These are phyloP conservation scores for Steinernema feltiae DNA, from an alignment of 1,140 invertebrate species.

Conservation along the genomic window DNA sequence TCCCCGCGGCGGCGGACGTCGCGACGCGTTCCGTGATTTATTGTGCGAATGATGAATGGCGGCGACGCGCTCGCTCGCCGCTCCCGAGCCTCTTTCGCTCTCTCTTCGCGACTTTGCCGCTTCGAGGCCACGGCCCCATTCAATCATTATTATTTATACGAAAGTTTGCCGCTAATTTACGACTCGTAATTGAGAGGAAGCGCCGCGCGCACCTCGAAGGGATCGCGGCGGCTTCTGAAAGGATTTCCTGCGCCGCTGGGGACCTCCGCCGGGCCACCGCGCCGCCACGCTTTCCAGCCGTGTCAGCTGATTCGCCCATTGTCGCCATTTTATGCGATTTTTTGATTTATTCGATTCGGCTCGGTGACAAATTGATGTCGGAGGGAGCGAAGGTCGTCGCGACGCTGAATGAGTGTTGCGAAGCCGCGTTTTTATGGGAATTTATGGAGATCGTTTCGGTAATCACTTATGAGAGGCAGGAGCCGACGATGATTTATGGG, in stretches of 20 bases:
- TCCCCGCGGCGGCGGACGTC: background rate
- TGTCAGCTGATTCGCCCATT: background rate
- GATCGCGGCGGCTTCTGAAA: too few species aligned
- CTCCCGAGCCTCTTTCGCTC: slow-evolving; percentile 5
- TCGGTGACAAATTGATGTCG: background rate
- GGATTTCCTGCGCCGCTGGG: too few species aligned
- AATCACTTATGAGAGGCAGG: background rate
- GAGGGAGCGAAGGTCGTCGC: background rate
- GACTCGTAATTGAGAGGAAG: background rate
- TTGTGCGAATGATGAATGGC: slow-evolving; percentile 15
- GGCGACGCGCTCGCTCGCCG: background rate
- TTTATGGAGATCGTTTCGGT: background rate
- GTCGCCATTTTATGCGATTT: background rate
- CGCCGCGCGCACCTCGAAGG: too few species aligned
- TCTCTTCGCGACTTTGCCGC: background rate
- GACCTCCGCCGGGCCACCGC: too few species aligned
- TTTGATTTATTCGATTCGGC: background rate
- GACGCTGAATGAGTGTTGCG: background rate
- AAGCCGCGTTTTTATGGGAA: background rate
- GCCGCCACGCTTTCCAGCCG: too few species aligned
- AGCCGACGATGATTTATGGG: background rate
- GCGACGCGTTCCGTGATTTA: slow-evolving; percentile 13
- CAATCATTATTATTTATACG: slow-evolving; percentile 14
- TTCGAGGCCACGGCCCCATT: background rate
- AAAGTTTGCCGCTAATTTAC: slow-evolving; percentile 11